These are phyloP conservation scores for Rhinogobius similis DNA, from an alignment of 2,113 vertebrate genomes.

Conservation along the genomic window DNA sequence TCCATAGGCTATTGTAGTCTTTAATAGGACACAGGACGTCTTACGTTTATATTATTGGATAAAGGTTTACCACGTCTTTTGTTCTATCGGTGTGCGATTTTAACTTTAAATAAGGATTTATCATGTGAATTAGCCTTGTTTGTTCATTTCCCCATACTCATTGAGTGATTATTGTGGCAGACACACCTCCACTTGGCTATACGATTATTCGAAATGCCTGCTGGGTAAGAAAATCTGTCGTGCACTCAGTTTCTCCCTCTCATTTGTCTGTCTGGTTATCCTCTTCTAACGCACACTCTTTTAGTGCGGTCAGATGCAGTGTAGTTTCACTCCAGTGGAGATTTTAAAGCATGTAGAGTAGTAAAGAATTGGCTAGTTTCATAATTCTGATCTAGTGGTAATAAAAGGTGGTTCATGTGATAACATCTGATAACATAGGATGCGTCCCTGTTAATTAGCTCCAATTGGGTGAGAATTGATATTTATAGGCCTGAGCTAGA, in stretches of 20 bases:
- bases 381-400: not conserved
- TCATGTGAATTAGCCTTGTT: conserved; percentile 14
- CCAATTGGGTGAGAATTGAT: too few species aligned
- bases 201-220: conserved; percentile 70
- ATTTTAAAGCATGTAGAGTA: conserved; percentile 16
- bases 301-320: not conserved
- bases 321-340: conserved; percentile 8
- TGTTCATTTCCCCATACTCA: conserved; percentile 7
- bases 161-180: conserved; percentile 53
- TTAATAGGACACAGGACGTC: not conserved
- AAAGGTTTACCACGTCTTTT: not conserved
- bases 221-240: conserved; percentile 68
- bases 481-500: conserved; percentile 50
- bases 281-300: conserved; percentile 8
- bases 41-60: not conserved
- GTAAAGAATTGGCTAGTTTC: conserved; percentile 21
- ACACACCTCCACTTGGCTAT: conserved; percentile 66
- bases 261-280: conserved; percentile 28
- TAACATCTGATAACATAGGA: not conserved
- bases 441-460: conserved; percentile 32
- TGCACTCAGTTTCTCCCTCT: conserved; percentile 5
- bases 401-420: not conserved
- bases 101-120: not conserved
- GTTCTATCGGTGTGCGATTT: not conserved
- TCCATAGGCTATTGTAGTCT: not conserved